Evolutionary conservation across 2,113 vertebrate genomes (phyloP).

Genomic region (Syrrhaptes paradoxus): DNA sequence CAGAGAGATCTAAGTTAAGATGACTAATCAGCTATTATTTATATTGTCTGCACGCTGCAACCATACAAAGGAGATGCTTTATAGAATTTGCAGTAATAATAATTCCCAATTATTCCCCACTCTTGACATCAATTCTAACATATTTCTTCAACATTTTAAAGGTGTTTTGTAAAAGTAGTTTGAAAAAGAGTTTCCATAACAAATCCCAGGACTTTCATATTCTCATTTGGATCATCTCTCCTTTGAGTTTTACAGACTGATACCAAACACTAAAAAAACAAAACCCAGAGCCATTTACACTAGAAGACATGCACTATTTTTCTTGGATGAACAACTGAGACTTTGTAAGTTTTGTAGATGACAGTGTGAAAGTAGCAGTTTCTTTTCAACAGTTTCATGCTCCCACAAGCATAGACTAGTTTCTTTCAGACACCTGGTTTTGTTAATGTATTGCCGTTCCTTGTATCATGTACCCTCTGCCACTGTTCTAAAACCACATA

Average conservation of each 20-base stretch:
- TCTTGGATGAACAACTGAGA: not conserved
- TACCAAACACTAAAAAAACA: not conserved
- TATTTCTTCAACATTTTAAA: not conserved
- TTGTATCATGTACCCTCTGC: not conserved
- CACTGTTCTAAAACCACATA: not conserved
- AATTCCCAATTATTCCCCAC: not conserved
- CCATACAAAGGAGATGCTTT: not conserved
- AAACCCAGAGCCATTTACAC: not conserved
- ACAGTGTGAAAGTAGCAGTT: constrained; percentile 56
- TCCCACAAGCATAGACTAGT: constrained; percentile 43
- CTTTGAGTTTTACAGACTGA: not conserved
- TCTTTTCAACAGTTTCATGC: constrained; percentile 59
- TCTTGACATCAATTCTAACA: not conserved
- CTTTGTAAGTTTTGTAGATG: constrained; percentile 28
- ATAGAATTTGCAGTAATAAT: not conserved
- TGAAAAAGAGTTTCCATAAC: not conserved
- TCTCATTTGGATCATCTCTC: not conserved
- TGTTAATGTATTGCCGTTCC: not conserved
- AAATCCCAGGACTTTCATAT: not conserved
- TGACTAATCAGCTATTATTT: constrained; percentile 25
- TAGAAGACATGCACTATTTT: not conserved
- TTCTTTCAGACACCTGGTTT: constrained; percentile 37
- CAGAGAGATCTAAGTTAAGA: not conserved
- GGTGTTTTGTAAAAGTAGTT: not conserved
- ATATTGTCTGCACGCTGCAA: not conserved